Evolutionary conservation across 2,797 vertebrate genomes (phyloP), one percentile per base, ranked within the genome.

Genomic region (Tokudaia muenninki): DNA sequence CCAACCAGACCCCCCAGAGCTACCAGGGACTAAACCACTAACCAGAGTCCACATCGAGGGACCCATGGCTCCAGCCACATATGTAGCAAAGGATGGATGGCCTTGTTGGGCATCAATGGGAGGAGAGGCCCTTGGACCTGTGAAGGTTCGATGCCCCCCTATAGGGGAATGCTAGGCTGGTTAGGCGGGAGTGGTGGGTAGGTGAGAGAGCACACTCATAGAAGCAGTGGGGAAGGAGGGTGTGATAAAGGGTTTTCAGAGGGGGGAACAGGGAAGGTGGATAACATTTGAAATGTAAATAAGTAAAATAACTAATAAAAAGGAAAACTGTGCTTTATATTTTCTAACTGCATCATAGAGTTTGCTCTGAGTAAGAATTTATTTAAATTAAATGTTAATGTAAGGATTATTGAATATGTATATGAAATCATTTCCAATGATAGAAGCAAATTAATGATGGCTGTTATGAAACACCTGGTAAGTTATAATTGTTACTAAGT

Each of bases 341-440:
- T 34, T n/a, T 89, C 19, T 90, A 26, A 63, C 21, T 74, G 26
- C 75, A 12, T 82, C 4, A 81, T 8, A 80, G 0, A n/a, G 2
- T 79, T 29, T 59, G 24, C 41, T 78, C 80, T 61, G 77, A 82
- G 11, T 87, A 90, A 87, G 22, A 65, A 70, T 82, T 92, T 92
- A n/a, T 91, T 95, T 26, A 59, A 82, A 84, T 74, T 59, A 96
- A 93, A 92, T 13, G 83, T 87, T 87, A 50, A 37, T 86, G 34
- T 29, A 75, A 70, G 77, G 44, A 8, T 50, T 65, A 47, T 72
- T 80, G 55, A 96, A 61, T 89, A 65, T n/a, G 2, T 93, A 1
- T 47, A 1, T 47, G 19, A 70, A 52, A 70, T 74, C 57, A 57
- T 72, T 16, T 55, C 65, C 24, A 37, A 87, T 72, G 67, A 26